These are phyloP conservation scores for Leucopsar rothschildi DNA, from an alignment of 2,113 vertebrate species.

Conservation along the genomic window DNA sequence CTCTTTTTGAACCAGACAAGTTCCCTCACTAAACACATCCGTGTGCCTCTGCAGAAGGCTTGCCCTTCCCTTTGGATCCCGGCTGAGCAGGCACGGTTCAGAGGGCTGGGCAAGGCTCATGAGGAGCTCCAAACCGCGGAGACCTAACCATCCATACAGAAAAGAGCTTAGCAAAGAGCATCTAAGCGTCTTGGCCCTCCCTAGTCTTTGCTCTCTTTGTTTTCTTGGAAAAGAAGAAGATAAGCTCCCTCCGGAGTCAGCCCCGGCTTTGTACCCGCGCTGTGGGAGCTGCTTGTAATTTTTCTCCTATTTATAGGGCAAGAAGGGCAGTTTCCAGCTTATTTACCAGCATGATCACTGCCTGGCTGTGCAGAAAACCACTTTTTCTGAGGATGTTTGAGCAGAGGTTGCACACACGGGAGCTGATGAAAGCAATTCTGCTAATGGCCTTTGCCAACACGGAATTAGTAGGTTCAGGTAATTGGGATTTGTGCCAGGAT, in stretches of 20 bases:
- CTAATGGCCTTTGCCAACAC: rapidly evolving
- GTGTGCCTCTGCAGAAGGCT: rapidly evolving
- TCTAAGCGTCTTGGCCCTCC: not conserved
- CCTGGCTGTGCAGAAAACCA: not conserved
- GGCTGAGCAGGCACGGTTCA: not conserved
- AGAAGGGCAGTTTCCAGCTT: not conserved
- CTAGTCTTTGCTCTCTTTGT: not conserved
- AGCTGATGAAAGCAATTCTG: not conserved
- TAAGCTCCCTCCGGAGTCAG: not conserved
- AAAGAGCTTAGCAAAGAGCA: not conserved
- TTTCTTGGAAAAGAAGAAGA: not conserved
- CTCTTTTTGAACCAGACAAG: not conserved
- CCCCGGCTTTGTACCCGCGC: rapidly evolving
- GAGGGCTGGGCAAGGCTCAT: not conserved
- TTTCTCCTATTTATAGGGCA: not conserved
- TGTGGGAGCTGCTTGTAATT: not conserved
- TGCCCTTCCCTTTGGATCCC: not conserved
- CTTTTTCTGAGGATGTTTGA: not conserved
- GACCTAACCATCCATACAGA: not conserved
- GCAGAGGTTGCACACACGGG: rapidly evolving
- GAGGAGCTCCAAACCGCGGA: not conserved
- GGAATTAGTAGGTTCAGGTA: not conserved
- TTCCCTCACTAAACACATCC: not conserved
- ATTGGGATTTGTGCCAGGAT: not conserved
- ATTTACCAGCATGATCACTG: rapidly evolving